Evolutionary conservation across 2,888 invertebrate genomes (phyloP), one percentile per base, ranked within the genome.

Genomic region (Apamea sordens): DNA sequence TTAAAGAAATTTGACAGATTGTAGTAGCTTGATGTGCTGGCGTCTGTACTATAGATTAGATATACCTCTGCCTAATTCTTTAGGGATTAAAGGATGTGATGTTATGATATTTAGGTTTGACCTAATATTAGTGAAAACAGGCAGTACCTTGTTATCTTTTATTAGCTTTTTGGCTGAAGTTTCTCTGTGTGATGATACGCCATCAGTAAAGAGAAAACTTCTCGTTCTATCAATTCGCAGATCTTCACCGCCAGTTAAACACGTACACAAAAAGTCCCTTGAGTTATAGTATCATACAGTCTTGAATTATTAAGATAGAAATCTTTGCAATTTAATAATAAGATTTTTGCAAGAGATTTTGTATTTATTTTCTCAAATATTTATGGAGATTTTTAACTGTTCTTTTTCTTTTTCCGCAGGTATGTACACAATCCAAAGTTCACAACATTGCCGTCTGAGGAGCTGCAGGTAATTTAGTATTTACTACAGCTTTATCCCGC

Each of bases 241-340:
- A 85, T 85, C 85, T 85, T 47, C 36, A 11, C 69, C 44, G 67
- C 72, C 63, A 69, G 28, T 36, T 71, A 32, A 70, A 76, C 87
- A 85, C 73, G 84, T 85, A 76, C 85, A 53, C 73, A 56, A 53
- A 53, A 74, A 71, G 28, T 63, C 70, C 84, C 44, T 74, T 77
- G 73, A 64, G 44, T 77, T 82, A 82, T 69, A 59, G 2, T 63
- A 63, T 47, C 53, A 72, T 72, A 70, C 15, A 15, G 59, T 73
- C 85, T 85, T 82, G 65, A 67, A 73, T 82, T 82, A 82, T 64
- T 63, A 15, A 28, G 73, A 86, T 83, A 76, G 24, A 77, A 56
- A 76, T 83, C 83, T 83, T 71, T 63, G 84, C 47, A 86, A 86
- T 73, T 86, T 83, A 73, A 53, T 72, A 75, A 74, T 71, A 74